Conservation (phyloP, 2,113 vertebrate genomes). For the Gracilinanus agilis region DNA sequence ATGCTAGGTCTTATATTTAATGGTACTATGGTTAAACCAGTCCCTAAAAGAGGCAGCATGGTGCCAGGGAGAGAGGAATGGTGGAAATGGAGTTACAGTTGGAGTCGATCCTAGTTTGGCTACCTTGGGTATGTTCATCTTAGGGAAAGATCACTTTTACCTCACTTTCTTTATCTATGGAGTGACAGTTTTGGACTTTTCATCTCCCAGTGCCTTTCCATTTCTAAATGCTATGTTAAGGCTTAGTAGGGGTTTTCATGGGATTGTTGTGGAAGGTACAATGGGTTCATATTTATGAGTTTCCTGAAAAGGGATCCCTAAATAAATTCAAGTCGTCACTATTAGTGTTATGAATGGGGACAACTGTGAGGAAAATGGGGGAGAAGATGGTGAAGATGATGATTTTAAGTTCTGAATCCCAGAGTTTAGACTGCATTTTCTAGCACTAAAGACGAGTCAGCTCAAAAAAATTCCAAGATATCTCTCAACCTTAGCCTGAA, state of each 20-base stretch:
- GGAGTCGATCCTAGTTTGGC: not conserved
- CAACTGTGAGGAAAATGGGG: not conserved
- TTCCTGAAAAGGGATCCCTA: not conserved
- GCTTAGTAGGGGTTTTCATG: not conserved
- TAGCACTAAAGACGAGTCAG: not conserved
- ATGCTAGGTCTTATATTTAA: not conserved
- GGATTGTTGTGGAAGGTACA: not conserved
- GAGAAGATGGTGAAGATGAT: not conserved
- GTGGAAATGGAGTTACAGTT: not conserved
- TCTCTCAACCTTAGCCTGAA: accelerated
- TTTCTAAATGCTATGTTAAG: not conserved
- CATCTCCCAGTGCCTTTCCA: not conserved
- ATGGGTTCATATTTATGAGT: not conserved
- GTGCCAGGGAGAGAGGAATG: not conserved
- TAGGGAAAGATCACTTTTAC: not conserved
- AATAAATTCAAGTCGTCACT: not conserved
- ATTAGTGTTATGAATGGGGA: not conserved
- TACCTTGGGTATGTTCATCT: not conserved
- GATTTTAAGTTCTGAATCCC: not conserved
- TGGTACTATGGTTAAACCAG: not conserved
- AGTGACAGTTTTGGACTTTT: not conserved
- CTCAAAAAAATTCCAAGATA: not conserved
- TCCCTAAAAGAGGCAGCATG: not conserved
- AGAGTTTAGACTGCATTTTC: accelerated
- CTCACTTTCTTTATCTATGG: not conserved